A percentile compares a stretch with the other conserved stretches of the same genome.
phyloP scores from a whole-genome alignment of 2,888 invertebrate species.

The Drosophila anomelani region DNA sequence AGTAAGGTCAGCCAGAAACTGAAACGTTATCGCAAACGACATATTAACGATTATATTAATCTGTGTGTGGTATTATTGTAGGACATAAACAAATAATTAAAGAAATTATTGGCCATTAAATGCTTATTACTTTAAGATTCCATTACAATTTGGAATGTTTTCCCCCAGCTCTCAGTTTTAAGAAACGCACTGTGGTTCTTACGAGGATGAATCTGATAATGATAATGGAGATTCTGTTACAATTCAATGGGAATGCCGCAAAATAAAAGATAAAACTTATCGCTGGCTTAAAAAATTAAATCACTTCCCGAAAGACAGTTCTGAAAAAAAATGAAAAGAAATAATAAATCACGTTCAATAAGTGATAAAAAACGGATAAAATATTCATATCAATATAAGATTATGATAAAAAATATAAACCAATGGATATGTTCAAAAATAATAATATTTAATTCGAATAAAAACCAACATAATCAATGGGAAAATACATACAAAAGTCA shows the following conservation, averaged over 20 bases:
- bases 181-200: constrained; percentile 14
- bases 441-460: constrained; percentile 60
- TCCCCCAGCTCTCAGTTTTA: not conserved
- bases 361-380: constrained; percentile 43
- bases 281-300: constrained; percentile 13
- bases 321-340: constrained; percentile 13
- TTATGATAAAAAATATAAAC: constrained; percentile 9
- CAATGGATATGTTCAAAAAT: constrained; percentile 16
- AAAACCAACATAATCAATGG: constrained; percentile 60
- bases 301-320: constrained; percentile 12
- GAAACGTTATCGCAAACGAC: constrained; percentile 6
- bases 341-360: not conserved
- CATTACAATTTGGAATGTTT: not conserved
- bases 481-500: constrained; percentile 62
- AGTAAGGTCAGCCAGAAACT: constrained; percentile 5
- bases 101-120: not conserved
- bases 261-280: constrained; percentile 26
- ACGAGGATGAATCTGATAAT: constrained; percentile 22
- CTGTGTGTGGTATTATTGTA: not conserved
- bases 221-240: constrained; percentile 17
- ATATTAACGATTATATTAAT: constrained; percentile 3
- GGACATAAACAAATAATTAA: not conserved
- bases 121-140: not conserved
- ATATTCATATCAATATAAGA: constrained; percentile 20
- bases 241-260: constrained; percentile 34